phyloP scores from a whole-genome alignment of 2,113 vertebrate genomes.

The Chloroceryle aenea region DNA sequence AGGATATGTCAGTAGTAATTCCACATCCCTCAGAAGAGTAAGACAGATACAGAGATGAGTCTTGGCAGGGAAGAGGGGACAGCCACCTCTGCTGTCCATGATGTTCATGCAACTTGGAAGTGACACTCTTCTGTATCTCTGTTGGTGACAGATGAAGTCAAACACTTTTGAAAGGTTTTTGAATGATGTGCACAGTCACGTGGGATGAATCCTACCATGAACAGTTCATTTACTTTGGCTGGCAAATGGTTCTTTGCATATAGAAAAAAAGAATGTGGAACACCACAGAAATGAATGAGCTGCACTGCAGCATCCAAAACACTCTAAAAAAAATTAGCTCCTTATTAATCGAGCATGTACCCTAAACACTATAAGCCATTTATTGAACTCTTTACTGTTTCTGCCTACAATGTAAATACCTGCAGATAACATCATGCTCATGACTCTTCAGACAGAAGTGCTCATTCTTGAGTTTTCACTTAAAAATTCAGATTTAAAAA shows the following conservation, averaged over 20 bases:
- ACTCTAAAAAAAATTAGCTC: neutral
- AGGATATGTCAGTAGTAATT: neutral
- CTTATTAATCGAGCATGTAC: neutral
- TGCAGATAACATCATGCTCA: neutral
- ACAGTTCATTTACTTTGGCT: neutral
- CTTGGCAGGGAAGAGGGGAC: neutral
- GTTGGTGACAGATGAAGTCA: neutral
- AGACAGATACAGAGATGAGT: neutral
- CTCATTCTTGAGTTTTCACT: neutral
- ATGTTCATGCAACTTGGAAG: neutral
- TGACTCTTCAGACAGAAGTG: neutral
- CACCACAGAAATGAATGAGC: neutral
- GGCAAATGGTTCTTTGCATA: neutral
- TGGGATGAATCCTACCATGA: neutral
- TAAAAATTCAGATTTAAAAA: neutral
- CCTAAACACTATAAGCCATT: neutral
- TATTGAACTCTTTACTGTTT: neutral
- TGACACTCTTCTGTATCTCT: neutral
- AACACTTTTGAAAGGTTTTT: neutral
- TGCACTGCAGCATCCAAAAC: neutral
- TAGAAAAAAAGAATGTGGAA: neutral
- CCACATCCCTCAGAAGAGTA: neutral
- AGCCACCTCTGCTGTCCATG: neutral
- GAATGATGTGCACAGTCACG: rapidly evolving
- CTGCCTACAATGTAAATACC: neutral